Base-by-base conservation (phyloP, 2,888 invertebrate genomes). In the Drosophila kuntzei region DNA sequence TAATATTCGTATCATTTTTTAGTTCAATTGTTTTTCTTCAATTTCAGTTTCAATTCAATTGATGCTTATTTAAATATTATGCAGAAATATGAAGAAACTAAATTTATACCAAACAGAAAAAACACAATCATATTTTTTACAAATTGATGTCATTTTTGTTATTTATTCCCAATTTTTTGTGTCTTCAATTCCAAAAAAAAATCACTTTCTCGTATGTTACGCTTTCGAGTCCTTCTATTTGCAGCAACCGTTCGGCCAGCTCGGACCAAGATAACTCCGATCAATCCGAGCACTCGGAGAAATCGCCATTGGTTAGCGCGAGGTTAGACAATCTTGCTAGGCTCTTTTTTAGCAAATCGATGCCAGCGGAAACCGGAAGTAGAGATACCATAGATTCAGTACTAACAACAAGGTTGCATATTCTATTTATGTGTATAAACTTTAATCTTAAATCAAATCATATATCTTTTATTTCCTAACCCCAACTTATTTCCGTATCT, bases 291-390 rank as follows among this genome's bases (percentile, higher is more conserved):
- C 92, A 92, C 85, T 92, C 92, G 89, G 95, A 95, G 89, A 94
- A 94, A 71, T 94, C 95, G 25, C 95, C 95, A 22, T 93, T 95
- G 63, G 94, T 95, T 88, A 93, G 95, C 79, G 94, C 95, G 92
- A 95, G 95, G 92, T 95, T 95, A 81, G 96, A 96, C 92, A 96
- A 95, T 68, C 92, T 96, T 63, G 95, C 95, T 25, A 96, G 95
- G 91, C 92, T 96, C 88, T 94, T 96, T 85, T 96, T 96, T 92
- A 94, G 94, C 92, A 94, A 94, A 90, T 92, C 91, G 89, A 90
- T 92, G 91, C 90, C 92, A 90, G 89, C 92, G 90, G 92, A 92
- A 87, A 87, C 86, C 90, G 91, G 91, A 90, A 92, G 90, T 91
- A 92, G 92, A 91, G 91, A 92, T 90, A 91, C 91, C 83, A 89